A percentile compares a stretch with the other conserved stretches of the same genome.
Evolutionary conservation across 2,797 vertebrate genomes (phyloP).

Genomic region (Lithobates pipiens): DNA sequence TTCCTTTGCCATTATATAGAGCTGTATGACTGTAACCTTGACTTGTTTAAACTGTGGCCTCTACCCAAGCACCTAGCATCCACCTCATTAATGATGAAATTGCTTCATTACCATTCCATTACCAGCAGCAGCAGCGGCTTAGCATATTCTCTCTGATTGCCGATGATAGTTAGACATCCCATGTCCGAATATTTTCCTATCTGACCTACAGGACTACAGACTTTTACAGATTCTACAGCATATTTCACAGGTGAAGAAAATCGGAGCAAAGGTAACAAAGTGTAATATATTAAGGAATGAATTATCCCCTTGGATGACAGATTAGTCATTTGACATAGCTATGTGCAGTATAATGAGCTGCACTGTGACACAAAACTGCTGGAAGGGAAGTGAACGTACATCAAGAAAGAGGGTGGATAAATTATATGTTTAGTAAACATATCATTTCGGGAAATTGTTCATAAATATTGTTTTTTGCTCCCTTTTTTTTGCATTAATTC

Average conservation of each 20-base stretch:
- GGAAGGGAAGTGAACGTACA: background rate
- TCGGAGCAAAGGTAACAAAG: background rate
- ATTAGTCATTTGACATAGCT: background rate
- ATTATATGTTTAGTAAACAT: no score
- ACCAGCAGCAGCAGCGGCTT: constrained; percentile 11
- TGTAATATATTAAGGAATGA: background rate
- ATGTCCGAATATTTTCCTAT: constrained; percentile 22
- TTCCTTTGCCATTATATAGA: constrained; percentile 25
- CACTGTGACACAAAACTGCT: background rate
- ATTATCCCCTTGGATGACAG: background rate
- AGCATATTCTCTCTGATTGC: background rate
- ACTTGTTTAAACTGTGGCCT: constrained; percentile 35
- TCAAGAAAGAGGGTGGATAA: background rate
- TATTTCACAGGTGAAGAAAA: background rate
- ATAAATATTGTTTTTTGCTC: background rate
- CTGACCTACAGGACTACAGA: background rate
- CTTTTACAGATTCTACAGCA: background rate
- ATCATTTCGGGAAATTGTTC: background rate
- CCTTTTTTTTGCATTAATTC: background rate
- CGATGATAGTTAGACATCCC: constrained; percentile 7
- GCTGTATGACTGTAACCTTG: constrained; percentile 21
- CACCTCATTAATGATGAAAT: constrained; percentile 51
- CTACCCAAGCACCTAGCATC: constrained; percentile 10
- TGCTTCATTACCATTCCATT: constrained; percentile 46
- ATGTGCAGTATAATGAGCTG: background rate